Conservation (phyloP, 2,797 vertebrate species). For the Benthosema pterotum region DNA sequence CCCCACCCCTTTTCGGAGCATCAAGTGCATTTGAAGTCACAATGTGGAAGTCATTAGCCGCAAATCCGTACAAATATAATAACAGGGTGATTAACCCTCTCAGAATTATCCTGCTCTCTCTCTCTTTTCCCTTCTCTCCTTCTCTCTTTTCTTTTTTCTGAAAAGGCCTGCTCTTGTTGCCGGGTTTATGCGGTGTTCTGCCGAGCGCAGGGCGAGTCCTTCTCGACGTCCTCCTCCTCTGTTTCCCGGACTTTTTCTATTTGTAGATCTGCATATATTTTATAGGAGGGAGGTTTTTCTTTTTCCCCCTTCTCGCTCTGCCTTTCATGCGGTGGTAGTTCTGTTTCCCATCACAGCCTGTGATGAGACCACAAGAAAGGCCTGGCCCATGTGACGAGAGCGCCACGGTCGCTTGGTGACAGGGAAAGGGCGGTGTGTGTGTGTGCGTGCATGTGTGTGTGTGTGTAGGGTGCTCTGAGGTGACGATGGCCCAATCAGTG, state of each 20-base stretch:
- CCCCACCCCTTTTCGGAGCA: conserved; percentile 38
- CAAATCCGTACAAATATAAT: conserved; percentile 79
- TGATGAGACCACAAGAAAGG: conserved; percentile 82
- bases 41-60: conserved; percentile 81
- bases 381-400: conserved; percentile 63
- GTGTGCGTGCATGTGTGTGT: conserved; percentile 15
- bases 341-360: conserved; percentile 80
- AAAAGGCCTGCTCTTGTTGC: conserved; percentile 27
- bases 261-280: conserved; percentile 75
- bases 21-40: conserved; percentile 68
- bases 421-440: conserved; percentile 28
- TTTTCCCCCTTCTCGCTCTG: conserved; percentile 27
- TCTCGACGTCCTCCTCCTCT: conserved; percentile 36
- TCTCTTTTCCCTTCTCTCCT: conserved; percentile 24
- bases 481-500: conserved; percentile 51
- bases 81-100: conserved; percentile 75
- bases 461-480: conserved; percentile 2
- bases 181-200: conserved; percentile 55
- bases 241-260: conserved; percentile 74
- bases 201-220: conserved; percentile 60
- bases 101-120: conserved; percentile 50
- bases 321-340: conserved; percentile 75
- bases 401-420: conserved; percentile 66
- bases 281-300: conserved; percentile 49
- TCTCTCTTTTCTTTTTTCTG: not conserved